Base-by-base conservation (phyloP, 2,113 vertebrate genomes). In the Pheucticus melanocephalus region DNA sequence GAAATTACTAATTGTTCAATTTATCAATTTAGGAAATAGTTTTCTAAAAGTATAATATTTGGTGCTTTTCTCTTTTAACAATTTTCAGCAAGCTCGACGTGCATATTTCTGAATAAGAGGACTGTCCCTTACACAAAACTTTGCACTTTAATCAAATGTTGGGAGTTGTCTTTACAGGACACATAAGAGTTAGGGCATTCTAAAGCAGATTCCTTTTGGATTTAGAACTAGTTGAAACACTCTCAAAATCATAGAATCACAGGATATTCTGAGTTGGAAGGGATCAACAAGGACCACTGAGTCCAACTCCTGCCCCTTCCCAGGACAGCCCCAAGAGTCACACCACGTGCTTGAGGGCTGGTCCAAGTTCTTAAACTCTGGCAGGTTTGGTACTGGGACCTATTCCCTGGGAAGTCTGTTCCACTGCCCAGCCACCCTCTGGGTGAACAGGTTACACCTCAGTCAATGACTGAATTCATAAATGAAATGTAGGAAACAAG, bases 121-220 rank as follows among this genome's bases (percentile, higher is more conserved):
- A 25, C 8, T 8, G 3, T 56, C 5, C 6, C 16, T 47, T 82
- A 5, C 23, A 50, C 1, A 8, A 35, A 45, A 4, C 2, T 16
- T 76, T 76, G 8, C 6, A 28, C 4, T 77, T 48, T 59, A 35
- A 82, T 22, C 1, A 42, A 39, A 11, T 21, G 6, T 31, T 76
- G 56, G 4, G 7, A 48, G 4, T n/a, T 73, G 35, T 35, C 22
- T 45, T 54, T 50, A 30, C 12, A 19, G 0, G 1, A 6, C 23
- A 3, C 12, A 12, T 35, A 14, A 44, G 19, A 40, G 9, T 57
- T 51, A 40, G 1, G 4, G 4, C 7, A 33, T 69, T 64, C 14
- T 59, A 60, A 44, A 69, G 31, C 10, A 72, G 8, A 40, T 35
- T 22, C 0, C 0, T 64, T 73, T 63, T 53, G 23, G 12, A 39